Percentiles rank a stretch among this genome's conserved stretches.
These are phyloP conservation scores for Plumapathes pennacea DNA, from an alignment of 92 coral and sea anemone species.

Conservation along the genomic window DNA sequence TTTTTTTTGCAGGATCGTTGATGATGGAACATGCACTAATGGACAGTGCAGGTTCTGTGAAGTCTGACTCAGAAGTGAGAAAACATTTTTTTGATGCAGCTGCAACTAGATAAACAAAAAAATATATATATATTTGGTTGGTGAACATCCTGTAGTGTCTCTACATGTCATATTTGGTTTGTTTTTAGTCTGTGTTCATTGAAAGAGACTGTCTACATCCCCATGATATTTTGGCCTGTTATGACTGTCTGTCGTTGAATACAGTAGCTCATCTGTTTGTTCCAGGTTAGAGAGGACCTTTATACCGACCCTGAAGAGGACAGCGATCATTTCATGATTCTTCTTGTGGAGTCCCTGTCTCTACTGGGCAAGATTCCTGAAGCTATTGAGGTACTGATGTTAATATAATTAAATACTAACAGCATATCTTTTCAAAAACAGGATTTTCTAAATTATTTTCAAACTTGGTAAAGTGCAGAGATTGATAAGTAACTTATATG, in stretches of 20 bases:
- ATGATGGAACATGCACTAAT: constrained; percentile 48
- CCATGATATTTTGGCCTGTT: neutral
- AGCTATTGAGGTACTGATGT: constrained; percentile 75
- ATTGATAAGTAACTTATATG: neutral
- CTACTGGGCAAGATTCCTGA: constrained; percentile 94
- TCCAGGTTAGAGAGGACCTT: constrained; percentile 75
- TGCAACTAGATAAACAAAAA: too few relatives aligned
- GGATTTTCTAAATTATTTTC: neutral
- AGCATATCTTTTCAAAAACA: neutral
- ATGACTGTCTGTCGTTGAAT: neutral
- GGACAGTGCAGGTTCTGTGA: neutral
- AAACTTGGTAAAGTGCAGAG: neutral
- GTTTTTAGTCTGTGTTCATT: too few relatives aligned
- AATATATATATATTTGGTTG: constrained; percentile 12
- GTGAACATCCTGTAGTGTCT: neutral
- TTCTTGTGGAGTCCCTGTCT: constrained; percentile 84
- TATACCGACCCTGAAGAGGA: constrained; percentile 88
- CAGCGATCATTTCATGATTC: constrained; percentile 90
- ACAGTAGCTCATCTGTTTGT: too few relatives aligned
- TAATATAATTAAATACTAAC: neutral
- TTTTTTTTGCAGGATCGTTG: constrained; percentile 52
- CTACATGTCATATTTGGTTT: neutral
- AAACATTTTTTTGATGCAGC: too few relatives aligned
- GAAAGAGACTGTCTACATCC: too few relatives aligned
- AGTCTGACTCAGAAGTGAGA: neutral